Conservation (phyloP, 2,797 vertebrate species). For the Ctenochaetus hawaiiensis region DNA sequence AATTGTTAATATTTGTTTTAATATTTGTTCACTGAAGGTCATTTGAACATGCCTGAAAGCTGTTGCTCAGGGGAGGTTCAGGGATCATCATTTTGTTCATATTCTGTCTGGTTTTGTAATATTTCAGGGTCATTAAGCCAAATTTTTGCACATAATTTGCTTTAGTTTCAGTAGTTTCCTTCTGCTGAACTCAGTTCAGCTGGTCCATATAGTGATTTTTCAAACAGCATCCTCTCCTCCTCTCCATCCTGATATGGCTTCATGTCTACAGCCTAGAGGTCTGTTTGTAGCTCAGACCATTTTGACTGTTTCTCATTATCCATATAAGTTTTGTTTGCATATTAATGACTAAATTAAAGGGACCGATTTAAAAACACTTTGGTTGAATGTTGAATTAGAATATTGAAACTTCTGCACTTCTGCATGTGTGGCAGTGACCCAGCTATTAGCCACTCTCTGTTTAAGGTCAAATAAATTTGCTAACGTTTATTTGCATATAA, state of each 20-base stretch:
- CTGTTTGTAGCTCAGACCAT: not conserved
- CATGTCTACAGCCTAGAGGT: not conserved
- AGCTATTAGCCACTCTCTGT: not conserved
- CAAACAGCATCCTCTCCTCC: not conserved
- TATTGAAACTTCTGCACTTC: not conserved
- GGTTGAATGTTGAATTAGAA: too few relatives aligned
- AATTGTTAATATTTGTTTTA: slow-evolving; percentile 26
- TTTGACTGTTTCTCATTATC: not conserved
- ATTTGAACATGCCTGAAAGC: slow-evolving; percentile 1
- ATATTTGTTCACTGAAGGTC: slow-evolving; percentile 20
- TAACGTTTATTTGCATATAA: not conserved
- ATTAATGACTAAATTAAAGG: not conserved
- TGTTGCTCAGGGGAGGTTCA: not conserved
- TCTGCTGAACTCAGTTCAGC: slow-evolving; percentile 32
- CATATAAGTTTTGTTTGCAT: not conserved
- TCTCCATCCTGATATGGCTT: not conserved
- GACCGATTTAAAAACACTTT: too few relatives aligned
- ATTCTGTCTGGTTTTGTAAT: slow-evolving; percentile 31
- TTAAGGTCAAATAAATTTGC: not conserved
- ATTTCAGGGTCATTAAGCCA: slow-evolving; percentile 20
- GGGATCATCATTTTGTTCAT: slow-evolving; percentile 25
- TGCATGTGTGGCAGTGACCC: not conserved
- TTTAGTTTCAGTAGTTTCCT: slow-evolving; percentile 2
- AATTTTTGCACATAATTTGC: slow-evolving; percentile 15
- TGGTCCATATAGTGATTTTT: not conserved